A percentile compares a stretch with the other conserved stretches of the same genome.
Evolutionary conservation across 2,888 invertebrate species (phyloP).

Genomic region (Parnassius glacialis): DNA sequence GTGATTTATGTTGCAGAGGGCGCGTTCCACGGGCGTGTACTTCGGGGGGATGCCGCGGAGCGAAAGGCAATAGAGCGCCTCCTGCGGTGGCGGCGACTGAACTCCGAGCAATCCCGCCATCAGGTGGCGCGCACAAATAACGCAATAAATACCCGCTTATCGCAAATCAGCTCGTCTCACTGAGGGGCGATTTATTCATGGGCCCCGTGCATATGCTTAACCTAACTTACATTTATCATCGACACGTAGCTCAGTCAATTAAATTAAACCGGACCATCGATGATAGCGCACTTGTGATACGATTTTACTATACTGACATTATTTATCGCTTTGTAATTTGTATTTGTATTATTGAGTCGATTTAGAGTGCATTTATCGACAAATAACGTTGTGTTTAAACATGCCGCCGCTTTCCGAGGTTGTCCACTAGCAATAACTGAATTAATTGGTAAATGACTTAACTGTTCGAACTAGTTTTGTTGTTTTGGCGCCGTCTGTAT

Average conservation of each 20-base stretch:
- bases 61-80: conserved; percentile 61
- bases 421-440: conserved; percentile 25
- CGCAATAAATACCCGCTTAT: conserved; percentile 78
- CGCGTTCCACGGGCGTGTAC: conserved; percentile 42
- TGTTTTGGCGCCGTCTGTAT: conserved; percentile 25
- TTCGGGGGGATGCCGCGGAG: conserved; percentile 49
- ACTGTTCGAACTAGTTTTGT: conserved; percentile 20
- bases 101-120: conserved; percentile 40
- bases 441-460: conserved; percentile 27
- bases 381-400: conserved; percentile 44
- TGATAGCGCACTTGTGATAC: conserved; percentile 64
- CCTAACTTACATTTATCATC: conserved; percentile 76
- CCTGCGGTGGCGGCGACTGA: conserved; percentile 57
- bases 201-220: conserved; percentile 69
- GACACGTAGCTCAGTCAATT: conserved; percentile 73
- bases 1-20: conserved; percentile 63
- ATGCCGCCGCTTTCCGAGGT: conserved; percentile 32
- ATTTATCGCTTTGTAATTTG: conserved; percentile 69
- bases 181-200: conserved; percentile 75
- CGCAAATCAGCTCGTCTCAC: conserved; percentile 77
- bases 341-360: conserved; percentile 57
- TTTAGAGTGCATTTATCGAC: conserved; percentile 49
- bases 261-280: conserved; percentile 74
- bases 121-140: conserved; percentile 71
- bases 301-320: conserved; percentile 58